These are phyloP conservation scores for Camponotus floridanus DNA, from an alignment of 1,140 invertebrate genomes.

Conservation along the genomic window DNA sequence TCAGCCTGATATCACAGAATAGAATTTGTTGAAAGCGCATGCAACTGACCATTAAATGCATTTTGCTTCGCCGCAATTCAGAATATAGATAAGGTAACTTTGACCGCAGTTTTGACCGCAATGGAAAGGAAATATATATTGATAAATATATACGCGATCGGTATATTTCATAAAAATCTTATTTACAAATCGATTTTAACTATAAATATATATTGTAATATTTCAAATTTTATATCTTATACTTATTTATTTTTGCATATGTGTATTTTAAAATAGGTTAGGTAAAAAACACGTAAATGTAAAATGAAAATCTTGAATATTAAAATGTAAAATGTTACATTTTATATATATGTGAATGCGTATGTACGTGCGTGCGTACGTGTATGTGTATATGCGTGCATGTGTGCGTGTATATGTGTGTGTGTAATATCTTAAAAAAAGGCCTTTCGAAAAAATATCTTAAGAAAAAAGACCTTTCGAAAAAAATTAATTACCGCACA, in stretches of 20 bases:
- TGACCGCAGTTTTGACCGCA: conserved; percentile 28
- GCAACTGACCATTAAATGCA: conserved; percentile 28
- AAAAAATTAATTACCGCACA: conserved; percentile 1
- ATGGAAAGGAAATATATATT: neutral
- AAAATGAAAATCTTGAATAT: neutral
- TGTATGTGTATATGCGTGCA: too few species aligned
- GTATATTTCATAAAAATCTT: neutral
- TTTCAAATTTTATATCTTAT: neutral
- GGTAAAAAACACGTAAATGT: neutral
- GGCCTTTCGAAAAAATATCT: neutral
- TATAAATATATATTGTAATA: neutral
- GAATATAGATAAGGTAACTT: conserved; percentile 44
- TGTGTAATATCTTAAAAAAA: too few species aligned
- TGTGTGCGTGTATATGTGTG: too few species aligned
- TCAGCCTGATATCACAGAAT: conserved; percentile 38
- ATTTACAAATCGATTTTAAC: neutral
- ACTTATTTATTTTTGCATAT: neutral
- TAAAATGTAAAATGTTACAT: neutral
- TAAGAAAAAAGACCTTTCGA: neutral
- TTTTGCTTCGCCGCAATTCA: conserved; percentile 43
- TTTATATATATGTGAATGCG: neutral
- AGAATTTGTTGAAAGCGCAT: conserved; percentile 34
- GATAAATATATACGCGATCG: neutral
- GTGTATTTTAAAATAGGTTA: neutral
- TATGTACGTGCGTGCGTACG: too few species aligned